Percentiles rank a stretch among this genome's conserved stretches.
phyloP scores from a whole-genome alignment of 2,888 invertebrate genomes.

The Troilus luridus region DNA sequence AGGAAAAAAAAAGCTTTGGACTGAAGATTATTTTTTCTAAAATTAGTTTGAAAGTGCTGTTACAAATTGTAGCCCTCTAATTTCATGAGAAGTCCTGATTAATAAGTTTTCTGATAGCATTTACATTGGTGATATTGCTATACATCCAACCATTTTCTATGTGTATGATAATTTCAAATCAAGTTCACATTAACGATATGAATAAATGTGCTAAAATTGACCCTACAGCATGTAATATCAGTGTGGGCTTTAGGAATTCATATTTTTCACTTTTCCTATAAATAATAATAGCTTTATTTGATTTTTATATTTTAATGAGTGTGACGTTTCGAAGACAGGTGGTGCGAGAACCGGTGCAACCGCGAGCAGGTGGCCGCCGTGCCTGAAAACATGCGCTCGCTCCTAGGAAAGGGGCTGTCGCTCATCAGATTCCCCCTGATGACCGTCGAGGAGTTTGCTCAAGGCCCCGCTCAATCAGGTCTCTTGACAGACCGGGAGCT shows the following conservation, averaged over 20 bases:
- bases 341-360: conserved; percentile 83
- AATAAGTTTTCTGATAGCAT: too few species aligned
- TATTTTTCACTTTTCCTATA: not conserved
- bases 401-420: conserved; percentile 79
- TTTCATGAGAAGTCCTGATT: too few species aligned
- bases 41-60: too few species aligned
- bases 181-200: not conserved
- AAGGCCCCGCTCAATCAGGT: conserved; percentile 82
- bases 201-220: too few species aligned
- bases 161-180: not conserved
- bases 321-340: conserved; percentile 69
- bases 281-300: not conserved
- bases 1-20: too few species aligned
- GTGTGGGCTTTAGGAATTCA: not conserved
- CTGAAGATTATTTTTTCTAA: too few species aligned
- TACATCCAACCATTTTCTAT: not conserved
- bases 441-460: conserved; percentile 88
- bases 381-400: conserved; percentile 78
- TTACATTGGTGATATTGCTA: too few species aligned
- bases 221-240: not conserved
- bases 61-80: too few species aligned
- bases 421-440: conserved; percentile 86
- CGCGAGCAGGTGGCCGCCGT: conserved; percentile 77
- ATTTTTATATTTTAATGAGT: conserved; percentile 25
- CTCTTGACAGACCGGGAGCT: conserved; percentile 83